phyloP scores from a whole-genome alignment of 2,888 invertebrate species.

The Drosophila nr. fundita region DNA sequence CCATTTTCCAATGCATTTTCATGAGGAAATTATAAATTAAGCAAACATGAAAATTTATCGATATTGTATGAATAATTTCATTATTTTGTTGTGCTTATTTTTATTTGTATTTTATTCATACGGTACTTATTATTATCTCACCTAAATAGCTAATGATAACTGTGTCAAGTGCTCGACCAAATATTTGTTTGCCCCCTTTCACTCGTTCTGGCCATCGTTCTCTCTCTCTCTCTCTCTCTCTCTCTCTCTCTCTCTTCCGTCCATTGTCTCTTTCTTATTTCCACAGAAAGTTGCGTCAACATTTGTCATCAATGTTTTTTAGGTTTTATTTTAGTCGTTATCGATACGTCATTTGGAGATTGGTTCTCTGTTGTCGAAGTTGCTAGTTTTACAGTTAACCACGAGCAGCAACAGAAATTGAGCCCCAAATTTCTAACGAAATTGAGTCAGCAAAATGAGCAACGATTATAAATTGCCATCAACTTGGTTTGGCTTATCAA shows the following conservation, averaged over 20 bases:
- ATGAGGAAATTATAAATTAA: not conserved
- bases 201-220: not conserved
- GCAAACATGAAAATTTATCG: not conserved
- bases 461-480: slow-evolving; percentile 28
- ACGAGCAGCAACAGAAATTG: not conserved
- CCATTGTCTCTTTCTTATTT: not conserved
- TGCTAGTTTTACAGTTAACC: slow-evolving; percentile 15
- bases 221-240: not conserved
- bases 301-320: slow-evolving; percentile 54
- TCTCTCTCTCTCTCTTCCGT: not conserved
- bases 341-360: slow-evolving; percentile 55
- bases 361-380: slow-evolving; percentile 13
- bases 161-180: slow-evolving; percentile 56
- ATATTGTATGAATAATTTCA: not conserved
- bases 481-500: slow-evolving; percentile 25
- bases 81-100: too few relatives aligned
- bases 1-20: not conserved
- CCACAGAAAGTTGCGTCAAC: slow-evolving; percentile 37
- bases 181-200: slow-evolving; percentile 55
- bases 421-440: slow-evolving; percentile 17
- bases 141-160: slow-evolving; percentile 50
- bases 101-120: not conserved
- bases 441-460: slow-evolving; percentile 28
- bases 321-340: slow-evolving; percentile 15
- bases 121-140: slow-evolving; percentile 24